These are phyloP conservation scores for Apantesis nais DNA, from an alignment of 2,888 invertebrate genomes.

Conservation along the genomic window DNA sequence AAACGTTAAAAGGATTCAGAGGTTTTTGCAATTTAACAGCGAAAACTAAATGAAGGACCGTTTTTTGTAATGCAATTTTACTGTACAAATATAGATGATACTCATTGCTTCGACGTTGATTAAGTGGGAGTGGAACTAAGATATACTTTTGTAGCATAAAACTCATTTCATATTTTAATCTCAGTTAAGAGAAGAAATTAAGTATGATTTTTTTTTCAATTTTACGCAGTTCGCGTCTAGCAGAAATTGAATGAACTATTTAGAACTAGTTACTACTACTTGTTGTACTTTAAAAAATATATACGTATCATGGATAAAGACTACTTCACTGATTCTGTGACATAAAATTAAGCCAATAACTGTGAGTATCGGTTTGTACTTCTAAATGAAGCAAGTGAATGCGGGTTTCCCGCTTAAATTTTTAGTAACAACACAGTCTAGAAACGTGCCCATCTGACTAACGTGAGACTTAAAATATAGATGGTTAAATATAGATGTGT, in stretches of 20 bases:
- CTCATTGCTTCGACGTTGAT: no score
- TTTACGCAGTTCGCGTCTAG: no score
- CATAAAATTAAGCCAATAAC: not conserved
- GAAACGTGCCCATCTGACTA: not conserved
- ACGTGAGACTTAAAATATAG: not conserved
- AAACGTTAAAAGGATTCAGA: constrained; percentile 21
- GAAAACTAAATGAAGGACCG: constrained; percentile 27
- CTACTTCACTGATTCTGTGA: not conserved
- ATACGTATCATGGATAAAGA: not conserved
- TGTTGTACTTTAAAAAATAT: no score
- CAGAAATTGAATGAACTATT: not conserved
- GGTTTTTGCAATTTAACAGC: constrained; percentile 26
- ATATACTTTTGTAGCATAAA: no score
- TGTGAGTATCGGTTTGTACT: not conserved
- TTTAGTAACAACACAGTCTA: not conserved
- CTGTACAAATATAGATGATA: not conserved
- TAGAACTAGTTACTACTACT: not conserved
- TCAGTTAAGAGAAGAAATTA: no score
- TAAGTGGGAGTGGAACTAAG: no score
- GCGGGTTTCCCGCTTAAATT: not conserved
- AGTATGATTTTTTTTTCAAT: no score
- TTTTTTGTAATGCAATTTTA: constrained; percentile 5
- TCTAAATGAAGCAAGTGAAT: not conserved
- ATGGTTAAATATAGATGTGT: not conserved
- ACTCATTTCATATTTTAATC: no score